Evolutionary conservation across 2,113 vertebrate species (phyloP).

Genomic region (Cinclus mexicanus): DNA sequence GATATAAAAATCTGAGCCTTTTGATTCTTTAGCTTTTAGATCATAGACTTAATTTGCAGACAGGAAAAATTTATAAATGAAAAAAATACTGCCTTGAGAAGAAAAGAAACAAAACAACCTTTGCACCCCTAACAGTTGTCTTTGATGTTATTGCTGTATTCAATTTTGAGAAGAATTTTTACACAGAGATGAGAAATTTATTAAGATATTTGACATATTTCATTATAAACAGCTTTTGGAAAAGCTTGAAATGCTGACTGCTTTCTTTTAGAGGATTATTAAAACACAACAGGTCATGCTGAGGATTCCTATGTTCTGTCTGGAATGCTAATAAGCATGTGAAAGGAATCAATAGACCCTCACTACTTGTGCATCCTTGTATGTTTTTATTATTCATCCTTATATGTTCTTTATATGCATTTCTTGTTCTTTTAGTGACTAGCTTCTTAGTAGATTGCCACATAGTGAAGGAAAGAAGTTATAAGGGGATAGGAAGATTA

Average conservation of each 20-base stretch:
- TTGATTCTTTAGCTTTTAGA: background rate
- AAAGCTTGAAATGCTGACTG: background rate
- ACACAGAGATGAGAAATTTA: background rate
- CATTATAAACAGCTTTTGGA: background rate
- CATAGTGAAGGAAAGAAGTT: background rate
- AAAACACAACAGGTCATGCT: background rate
- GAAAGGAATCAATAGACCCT: background rate
- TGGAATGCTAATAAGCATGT: background rate
- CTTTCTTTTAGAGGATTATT: background rate
- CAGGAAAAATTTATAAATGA: background rate
- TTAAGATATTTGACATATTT: background rate
- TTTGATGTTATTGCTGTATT: background rate
- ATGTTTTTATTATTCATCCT: background rate
- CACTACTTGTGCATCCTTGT: background rate
- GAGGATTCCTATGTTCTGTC: background rate
- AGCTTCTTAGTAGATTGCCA: background rate
- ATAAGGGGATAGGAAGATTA: background rate
- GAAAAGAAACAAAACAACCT: background rate
- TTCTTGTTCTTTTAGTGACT: background rate
- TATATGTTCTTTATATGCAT: background rate
- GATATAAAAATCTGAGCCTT: background rate
- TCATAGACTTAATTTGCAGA: background rate
- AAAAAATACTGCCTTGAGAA: background rate
- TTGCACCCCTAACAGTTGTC: background rate
- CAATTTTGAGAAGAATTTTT: background rate